Evolutionary conservation across 2,888 invertebrate species (phyloP), one percentile per base, ranked within the genome.

Genomic region (Eilema caniola): DNA sequence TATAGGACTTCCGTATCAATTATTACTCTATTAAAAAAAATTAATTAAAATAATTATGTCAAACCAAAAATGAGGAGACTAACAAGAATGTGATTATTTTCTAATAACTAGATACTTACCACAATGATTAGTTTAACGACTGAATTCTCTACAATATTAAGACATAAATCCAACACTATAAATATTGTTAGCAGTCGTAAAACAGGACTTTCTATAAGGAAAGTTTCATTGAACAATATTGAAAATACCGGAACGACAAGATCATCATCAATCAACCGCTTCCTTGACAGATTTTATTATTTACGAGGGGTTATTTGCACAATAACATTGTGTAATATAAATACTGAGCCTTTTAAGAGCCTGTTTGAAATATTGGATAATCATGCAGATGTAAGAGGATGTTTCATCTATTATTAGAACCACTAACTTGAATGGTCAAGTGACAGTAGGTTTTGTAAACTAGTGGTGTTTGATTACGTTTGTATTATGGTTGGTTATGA

Each of bases 171-270:
- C 70, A 68, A 56, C 14, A 28, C 20, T 33, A 59, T 66, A 69
- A 72, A 72, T 62, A 59, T 62, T 68, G 62, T 56, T 28, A 68
- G 23, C 37, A 41, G 69, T 78, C 73, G 80, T 81, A 84, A 79
- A 83, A 79, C 73, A 72, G 74, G 67, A 76, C 84, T 88, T 85
- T 87, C 87, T 86, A 85, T 67, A 62, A 79, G 85, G 88, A 87
- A 75, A 75, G 64, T 75, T 71, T 71, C 67, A 47, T 69, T 33
- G 68, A 79, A 79, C 78, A 77, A 77, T 80, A 83, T 83, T 76
- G 77, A 78, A 80, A 77, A 81, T 75, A 73, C 67, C 68, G 69
- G 72, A 74, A 73, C 69, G 71, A 68, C 56, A 28, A 71, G 67
- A 60, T 70, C 68, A 63, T 71, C 78, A 84, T 84, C 83, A 82